Percentiles rank a stretch among this genome's conserved stretches.
phyloP scores from a whole-genome alignment of 2,797 vertebrate species.

The Poeciliopsis paucimaculata region DNA sequence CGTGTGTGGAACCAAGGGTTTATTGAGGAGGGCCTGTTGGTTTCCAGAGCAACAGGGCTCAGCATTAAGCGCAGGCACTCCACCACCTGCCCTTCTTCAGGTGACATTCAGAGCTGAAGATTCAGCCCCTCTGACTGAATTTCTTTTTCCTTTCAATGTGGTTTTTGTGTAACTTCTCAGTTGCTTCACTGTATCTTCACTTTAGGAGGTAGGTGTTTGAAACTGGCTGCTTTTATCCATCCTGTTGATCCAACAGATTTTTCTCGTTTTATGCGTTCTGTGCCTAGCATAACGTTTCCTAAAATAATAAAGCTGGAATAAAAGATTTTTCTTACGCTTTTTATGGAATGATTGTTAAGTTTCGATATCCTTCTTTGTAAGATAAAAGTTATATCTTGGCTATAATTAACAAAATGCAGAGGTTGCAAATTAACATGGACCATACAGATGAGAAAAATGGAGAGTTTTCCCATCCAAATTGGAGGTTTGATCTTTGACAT shows the following conservation, averaged over 20 bases:
- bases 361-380: background rate
- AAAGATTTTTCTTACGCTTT: background rate
- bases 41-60: conserved; percentile 97
- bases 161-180: conserved; percentile 1
- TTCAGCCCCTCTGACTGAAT: conserved; percentile 32
- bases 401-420: background rate
- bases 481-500: no score
- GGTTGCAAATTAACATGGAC: no score
- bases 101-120: conserved; percentile 89
- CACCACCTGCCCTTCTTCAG: conserved; percentile 92
- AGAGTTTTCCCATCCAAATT: no score
- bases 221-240: conserved; percentile 39
- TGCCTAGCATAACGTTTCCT: conserved; percentile 79
- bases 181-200: conserved; percentile 15
- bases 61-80: conserved; percentile 91
- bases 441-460: no score
- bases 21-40: conserved; percentile 87
- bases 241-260: conserved; percentile 6
- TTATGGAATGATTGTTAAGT: background rate
- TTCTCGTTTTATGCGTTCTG: conserved; percentile 57
- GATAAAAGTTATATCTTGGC: background rate
- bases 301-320: conserved; percentile 69
- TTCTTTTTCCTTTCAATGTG: conserved; percentile 18
- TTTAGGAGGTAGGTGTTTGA: conserved; percentile 5
- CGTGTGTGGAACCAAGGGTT: conserved; percentile 84